Conservation (phyloP, 2,797 vertebrate genomes). For the Percopsis omiscomaycus region DNA sequence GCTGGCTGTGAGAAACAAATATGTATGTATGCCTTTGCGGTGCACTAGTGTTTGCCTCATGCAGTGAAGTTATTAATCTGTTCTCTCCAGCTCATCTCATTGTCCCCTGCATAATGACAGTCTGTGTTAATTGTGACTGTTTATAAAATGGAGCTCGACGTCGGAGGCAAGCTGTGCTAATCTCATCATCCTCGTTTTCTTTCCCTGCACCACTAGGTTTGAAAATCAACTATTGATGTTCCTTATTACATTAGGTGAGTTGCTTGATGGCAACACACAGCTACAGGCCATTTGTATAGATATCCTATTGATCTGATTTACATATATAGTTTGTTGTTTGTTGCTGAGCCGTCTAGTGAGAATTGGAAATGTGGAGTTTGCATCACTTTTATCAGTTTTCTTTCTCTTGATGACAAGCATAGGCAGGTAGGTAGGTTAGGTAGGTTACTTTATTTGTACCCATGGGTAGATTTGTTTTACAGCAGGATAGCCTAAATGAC, state of each 20-base stretch:
- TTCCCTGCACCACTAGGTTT: conserved; percentile 75
- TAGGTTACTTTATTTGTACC: too few relatives aligned
- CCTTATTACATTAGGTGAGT: conserved; percentile 76
- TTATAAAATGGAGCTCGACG: conserved; percentile 69
- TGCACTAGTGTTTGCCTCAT: conserved; percentile 64
- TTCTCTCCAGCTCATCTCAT: conserved; percentile 69
- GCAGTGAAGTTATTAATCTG: conserved; percentile 73
- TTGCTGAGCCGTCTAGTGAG: conserved; percentile 69
- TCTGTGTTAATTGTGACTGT: conserved; percentile 77
- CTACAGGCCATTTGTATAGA: conserved; percentile 79
- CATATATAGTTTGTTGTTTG: conserved; percentile 77
- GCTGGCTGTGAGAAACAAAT: conserved; percentile 64
- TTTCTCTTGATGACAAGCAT: conserved; percentile 10
- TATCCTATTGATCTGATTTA: conserved; percentile 83
- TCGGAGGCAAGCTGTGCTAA: conserved; percentile 72
- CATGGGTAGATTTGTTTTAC: too few relatives aligned
- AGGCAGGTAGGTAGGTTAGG: neutral
- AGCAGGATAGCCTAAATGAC: too few relatives aligned
- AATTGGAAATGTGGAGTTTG: conserved; percentile 68
- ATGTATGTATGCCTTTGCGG: conserved; percentile 47
- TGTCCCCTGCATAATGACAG: conserved; percentile 73
- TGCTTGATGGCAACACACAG: conserved; percentile 75
- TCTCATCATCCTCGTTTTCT: conserved; percentile 77
- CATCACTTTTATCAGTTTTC: conserved; percentile 43
- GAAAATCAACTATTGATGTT: conserved; percentile 84